Conservation (phyloP, 2,888 invertebrate species). For the Scaptomyza tumidula region DNA sequence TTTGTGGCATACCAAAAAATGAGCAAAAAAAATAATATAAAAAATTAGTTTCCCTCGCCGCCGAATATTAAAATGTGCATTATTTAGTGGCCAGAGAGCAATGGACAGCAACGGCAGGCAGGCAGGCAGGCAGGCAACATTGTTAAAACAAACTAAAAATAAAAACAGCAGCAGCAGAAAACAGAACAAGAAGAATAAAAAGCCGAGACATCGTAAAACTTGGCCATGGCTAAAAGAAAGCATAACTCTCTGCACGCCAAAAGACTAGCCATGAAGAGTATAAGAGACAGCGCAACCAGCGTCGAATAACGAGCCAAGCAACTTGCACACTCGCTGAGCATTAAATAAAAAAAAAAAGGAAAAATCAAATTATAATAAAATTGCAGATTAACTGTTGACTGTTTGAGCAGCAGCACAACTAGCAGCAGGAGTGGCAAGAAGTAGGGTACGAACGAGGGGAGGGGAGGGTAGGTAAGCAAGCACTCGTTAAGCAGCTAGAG, state of each 20-base stretch:
- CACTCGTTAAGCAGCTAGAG: conserved; percentile 68
- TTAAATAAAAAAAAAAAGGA: conserved; percentile 65
- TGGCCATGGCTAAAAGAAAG: conserved; percentile 77
- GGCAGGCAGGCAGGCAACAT: conserved; percentile 43
- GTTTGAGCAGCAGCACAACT: conserved; percentile 10
- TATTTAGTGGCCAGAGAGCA: conserved; percentile 62
- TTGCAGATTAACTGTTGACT: conserved; percentile 81
- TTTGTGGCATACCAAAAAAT: conserved; percentile 59
- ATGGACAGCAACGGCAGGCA: not conserved
- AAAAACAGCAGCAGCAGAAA: conserved; percentile 5
- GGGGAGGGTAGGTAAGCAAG: conserved; percentile 7
- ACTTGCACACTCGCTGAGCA: conserved; percentile 76
- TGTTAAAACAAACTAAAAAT: conserved; percentile 39
- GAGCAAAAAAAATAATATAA: conserved; percentile 31
- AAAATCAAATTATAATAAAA: conserved; percentile 81
- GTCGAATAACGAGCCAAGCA: conserved; percentile 71
- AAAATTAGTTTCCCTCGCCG: conserved; percentile 68
- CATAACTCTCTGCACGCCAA: conserved; percentile 66
- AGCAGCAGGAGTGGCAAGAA: not conserved
- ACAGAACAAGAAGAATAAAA: conserved; percentile 24
- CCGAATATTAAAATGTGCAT: conserved; percentile 80
- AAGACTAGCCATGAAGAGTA: conserved; percentile 46
- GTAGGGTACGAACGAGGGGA: not conserved
- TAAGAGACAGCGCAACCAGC: conserved; percentile 17
- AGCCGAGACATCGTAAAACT: conserved; percentile 69